phyloP scores from a whole-genome alignment of 2,797 vertebrate genomes.

The Acanthiza pusilla region DNA sequence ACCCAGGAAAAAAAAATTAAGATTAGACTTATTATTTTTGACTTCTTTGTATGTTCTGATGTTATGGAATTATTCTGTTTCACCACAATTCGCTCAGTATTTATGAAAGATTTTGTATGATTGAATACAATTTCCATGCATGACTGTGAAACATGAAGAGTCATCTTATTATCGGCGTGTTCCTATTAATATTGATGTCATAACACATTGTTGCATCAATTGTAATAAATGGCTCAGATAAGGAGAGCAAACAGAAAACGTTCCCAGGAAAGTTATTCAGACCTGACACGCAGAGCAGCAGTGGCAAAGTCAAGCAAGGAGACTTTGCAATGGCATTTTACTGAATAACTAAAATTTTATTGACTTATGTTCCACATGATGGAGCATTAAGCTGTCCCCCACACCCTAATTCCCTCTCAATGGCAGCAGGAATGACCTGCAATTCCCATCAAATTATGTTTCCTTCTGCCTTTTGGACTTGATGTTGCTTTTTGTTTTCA shows the following conservation, averaged over 20 bases:
- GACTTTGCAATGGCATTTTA: neutral
- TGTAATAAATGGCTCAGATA: neutral
- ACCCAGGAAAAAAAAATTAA: neutral
- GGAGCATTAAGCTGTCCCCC: conserved; percentile 8
- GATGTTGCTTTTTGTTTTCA: neutral
- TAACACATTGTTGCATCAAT: neutral
- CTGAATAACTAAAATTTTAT: conserved; percentile 47
- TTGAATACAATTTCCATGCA: neutral
- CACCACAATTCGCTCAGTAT: neutral
- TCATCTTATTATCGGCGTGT: neutral
- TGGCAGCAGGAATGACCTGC: conserved; percentile 20
- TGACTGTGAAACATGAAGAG: neutral
- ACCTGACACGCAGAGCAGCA: neutral
- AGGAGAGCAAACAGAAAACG: conserved; percentile 20
- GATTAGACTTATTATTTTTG: neutral
- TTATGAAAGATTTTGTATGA: neutral
- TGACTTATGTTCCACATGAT: conserved; percentile 27
- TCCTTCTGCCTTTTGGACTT: neutral
- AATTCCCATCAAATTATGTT: conserved; percentile 37
- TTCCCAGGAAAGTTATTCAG: neutral
- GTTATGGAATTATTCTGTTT: neutral
- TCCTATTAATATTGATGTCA: conserved; percentile 12
- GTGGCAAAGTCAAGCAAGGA: conserved; percentile 52
- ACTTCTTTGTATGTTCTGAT: neutral
- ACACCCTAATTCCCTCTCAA: neutral